phyloP scores from a whole-genome alignment of 2,888 invertebrate species.

The Idaea aversata region DNA sequence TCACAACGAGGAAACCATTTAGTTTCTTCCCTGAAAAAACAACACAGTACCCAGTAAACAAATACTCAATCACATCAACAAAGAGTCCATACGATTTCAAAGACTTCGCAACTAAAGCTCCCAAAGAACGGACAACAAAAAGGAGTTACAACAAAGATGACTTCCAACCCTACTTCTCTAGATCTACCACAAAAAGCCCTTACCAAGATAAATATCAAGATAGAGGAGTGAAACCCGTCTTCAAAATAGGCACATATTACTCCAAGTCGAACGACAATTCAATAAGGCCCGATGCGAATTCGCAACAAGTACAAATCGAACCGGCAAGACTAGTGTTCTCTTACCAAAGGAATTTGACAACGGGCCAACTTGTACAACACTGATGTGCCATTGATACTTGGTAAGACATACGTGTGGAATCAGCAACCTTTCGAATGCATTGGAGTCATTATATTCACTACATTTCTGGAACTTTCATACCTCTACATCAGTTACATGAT shows the following conservation, averaged over 20 bases:
- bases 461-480: conserved; percentile 28
- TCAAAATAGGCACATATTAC: conserved; percentile 73
- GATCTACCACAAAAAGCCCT: conserved; percentile 78
- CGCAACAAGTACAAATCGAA: conserved; percentile 73
- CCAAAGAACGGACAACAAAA: conserved; percentile 32
- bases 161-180: conserved; percentile 57
- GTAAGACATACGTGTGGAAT: conserved; percentile 49
- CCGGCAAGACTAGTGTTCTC: conserved; percentile 66
- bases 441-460: conserved; percentile 43
- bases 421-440: conserved; percentile 31
- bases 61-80: conserved; percentile 73
- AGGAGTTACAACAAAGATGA: conserved; percentile 61
- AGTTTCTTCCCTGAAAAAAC: conserved; percentile 51
- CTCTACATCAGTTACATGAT: conserved; percentile 24
- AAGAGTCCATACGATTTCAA: conserved; percentile 80
- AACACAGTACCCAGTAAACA: conserved; percentile 50
- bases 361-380: conserved; percentile 53
- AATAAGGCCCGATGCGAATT: conserved; percentile 73
- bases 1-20: conserved; percentile 44
- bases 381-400: conserved; percentile 60
- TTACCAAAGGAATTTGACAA: conserved; percentile 69
- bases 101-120: conserved; percentile 65
- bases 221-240: conserved; percentile 62
- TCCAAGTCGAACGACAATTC: conserved; percentile 71
- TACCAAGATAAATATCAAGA: conserved; percentile 66